Conservation (phyloP, 2,113 vertebrate genomes). For the Limnothrissa miodon region DNA sequence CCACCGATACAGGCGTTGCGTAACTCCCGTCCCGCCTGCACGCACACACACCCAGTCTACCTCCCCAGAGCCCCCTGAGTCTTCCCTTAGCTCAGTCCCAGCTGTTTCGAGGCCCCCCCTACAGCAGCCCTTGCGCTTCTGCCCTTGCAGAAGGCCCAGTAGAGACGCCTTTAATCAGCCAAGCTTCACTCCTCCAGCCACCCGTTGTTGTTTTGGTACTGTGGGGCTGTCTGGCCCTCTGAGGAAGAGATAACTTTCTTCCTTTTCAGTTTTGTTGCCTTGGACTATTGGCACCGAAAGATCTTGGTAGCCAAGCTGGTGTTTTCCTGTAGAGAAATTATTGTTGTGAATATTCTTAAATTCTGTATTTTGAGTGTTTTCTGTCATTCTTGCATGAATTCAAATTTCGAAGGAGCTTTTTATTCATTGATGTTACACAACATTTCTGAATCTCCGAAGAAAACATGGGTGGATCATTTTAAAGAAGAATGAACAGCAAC, state of each 20-base stretch:
- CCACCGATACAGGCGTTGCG: not conserved
- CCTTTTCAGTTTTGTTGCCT: not conserved
- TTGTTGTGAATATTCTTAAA: not conserved
- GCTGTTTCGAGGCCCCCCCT: not conserved
- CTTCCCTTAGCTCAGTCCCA: not conserved
- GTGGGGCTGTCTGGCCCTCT: not conserved
- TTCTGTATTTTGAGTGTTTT: no score
- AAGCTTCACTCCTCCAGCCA: not conserved
- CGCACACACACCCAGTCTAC: not conserved
- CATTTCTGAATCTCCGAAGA: no score
- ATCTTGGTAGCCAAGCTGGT: not conserved
- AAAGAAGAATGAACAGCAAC: not conserved
- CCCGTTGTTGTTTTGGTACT: not conserved
- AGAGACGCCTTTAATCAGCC: not conserved
- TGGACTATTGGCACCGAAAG: not conserved
- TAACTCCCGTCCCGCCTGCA: not conserved
- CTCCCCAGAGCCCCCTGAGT: not conserved
- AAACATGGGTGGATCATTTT: no score
- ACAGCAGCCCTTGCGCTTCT: not conserved
- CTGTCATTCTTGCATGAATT: not conserved
- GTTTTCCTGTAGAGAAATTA: not conserved
- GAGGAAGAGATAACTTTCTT: no score
- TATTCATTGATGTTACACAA: no score
- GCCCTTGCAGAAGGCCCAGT: not conserved
- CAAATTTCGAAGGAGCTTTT: no score